Conservation (phyloP, 2,113 vertebrate species). For the Columba livia region DNA sequence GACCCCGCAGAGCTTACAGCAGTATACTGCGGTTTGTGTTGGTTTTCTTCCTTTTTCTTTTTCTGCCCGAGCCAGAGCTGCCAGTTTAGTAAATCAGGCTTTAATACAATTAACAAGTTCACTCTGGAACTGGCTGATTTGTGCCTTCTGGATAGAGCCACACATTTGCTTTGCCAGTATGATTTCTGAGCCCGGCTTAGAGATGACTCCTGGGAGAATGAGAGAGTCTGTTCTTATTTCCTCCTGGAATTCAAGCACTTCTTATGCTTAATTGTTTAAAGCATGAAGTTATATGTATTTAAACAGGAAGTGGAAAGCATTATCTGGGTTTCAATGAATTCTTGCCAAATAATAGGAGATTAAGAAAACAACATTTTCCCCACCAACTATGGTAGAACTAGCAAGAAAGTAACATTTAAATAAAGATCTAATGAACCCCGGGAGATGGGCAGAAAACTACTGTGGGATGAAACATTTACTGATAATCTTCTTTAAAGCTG, state of each 20-base stretch:
- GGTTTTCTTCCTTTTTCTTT: not conserved
- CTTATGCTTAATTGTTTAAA: not conserved
- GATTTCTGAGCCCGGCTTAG: not conserved
- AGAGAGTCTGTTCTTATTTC: not conserved
- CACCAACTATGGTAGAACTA: not conserved
- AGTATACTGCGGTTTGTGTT: too few species aligned
- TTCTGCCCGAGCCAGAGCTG: not conserved
- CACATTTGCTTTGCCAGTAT: not conserved
- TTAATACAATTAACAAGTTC: not conserved
- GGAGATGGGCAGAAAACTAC: not conserved
- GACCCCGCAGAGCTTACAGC: not conserved
- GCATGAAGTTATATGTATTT: not conserved
- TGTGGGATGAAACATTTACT: not conserved
- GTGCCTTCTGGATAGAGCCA: not conserved
- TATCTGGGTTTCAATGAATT: not conserved
- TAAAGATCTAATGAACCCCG: not conserved
- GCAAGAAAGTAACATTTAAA: not conserved
- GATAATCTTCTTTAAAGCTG: not conserved
- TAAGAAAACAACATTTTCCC: not conserved
- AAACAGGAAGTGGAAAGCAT: not conserved
- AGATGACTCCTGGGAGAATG: not conserved
- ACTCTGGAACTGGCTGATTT: not conserved
- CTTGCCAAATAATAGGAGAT: not conserved
- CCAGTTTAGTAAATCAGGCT: not conserved
- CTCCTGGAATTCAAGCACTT: not conserved